Evolutionary conservation across 2,888 invertebrate species (phyloP), one percentile per base, ranked within the genome.

Genomic region (Periphyllus acericola): DNA sequence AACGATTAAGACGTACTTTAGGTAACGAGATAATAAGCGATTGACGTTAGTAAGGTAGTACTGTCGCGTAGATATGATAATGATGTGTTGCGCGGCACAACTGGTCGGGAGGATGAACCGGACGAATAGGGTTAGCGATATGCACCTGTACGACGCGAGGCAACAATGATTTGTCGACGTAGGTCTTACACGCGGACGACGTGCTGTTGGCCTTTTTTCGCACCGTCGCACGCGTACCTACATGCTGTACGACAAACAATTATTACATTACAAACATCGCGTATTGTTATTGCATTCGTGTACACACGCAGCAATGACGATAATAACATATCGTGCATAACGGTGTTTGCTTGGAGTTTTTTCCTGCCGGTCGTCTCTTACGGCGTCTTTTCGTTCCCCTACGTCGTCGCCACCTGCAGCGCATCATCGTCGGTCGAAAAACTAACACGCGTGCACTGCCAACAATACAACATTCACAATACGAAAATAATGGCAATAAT

Each of bases 391-490:
- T 82, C 71, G 46, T 71, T 71, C 71, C 40, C 68, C 68, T 29
- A 46, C 71, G 25, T 34, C 82, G 32, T 66, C 21, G 66, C 25
- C 66, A 66, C 19, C 40, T 29, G 60, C 74, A 32, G n/a, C 29
- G 40, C 52, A 36, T n/a, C 9, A 25, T 32, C 66, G 34, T 81
- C 78, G 2, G 78, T 34, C 34, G 32, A 34, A 78, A 79, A 85
- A 85, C 78, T 19, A 52, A 85, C 71, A 78, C 78, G 52, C 78
- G 68, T 34, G 74, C 79, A 85, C 34, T 25, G 46, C 60, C 60
- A 78, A 78, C 75, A 60, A 34, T 32, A n/a, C n/a, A 34, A 79
- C 55, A 40, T 40, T 36, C 34, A 84, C 25, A 66, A 78, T 68
- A 32, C n/a, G n/a, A n/a, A n/a, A n/a, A 84, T 52, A 46, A 68